Conservation (phyloP, 2,888 invertebrate genomes). For the Bellardia pandia region DNA sequence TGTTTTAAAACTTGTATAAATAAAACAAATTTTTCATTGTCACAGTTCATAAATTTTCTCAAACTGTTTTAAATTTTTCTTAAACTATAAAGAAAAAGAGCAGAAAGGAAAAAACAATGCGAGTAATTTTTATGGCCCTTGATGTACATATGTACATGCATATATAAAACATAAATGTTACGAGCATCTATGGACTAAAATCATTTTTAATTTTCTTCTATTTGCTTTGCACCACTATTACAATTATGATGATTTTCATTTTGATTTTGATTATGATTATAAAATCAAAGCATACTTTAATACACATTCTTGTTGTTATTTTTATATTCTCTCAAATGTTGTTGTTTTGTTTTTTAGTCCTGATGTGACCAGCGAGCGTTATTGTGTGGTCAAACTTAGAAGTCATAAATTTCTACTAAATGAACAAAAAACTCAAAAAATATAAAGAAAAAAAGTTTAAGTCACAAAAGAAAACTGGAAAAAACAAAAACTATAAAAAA, state of each 20-base stretch:
- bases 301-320: conserved; percentile 21
- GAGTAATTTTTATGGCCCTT: not conserved
- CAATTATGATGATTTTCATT: conserved; percentile 42
- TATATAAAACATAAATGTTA: not conserved
- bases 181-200: not conserved
- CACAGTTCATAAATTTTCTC: conserved; percentile 21
- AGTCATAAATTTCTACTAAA: conserved; percentile 49
- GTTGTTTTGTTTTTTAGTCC: conserved; percentile 3
- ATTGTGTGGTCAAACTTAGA: conserved; percentile 52
- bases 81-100: not conserved
- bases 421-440: conserved; percentile 8
- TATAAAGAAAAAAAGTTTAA: not conserved
- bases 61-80: not conserved
- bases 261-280: conserved; percentile 36
- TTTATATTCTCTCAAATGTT: not conserved
- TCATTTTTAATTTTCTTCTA: conserved; percentile 40
- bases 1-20: conserved; percentile 2
- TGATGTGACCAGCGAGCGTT: not conserved
- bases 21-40: not conserved
- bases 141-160: not conserved
- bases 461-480: conserved; percentile 19
- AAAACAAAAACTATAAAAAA: conserved; percentile 1
- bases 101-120: not conserved
- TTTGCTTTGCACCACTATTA: conserved; percentile 20
- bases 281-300: conserved; percentile 34